Base-by-base conservation (phyloP, 1,140 invertebrate genomes). In the Phymastichus coffea region DNA sequence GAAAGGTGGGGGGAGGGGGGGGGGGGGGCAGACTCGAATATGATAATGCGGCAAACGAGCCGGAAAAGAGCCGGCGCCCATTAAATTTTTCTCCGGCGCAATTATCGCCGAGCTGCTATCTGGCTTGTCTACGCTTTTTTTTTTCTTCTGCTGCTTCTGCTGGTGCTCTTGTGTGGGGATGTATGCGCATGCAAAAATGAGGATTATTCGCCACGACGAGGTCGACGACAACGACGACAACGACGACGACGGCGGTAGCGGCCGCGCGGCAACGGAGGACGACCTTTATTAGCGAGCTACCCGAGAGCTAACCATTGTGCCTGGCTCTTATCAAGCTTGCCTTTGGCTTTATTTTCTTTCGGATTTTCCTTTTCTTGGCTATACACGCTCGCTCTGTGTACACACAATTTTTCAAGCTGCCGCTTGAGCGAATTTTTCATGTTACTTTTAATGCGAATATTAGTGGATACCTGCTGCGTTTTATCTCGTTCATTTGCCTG, bases 81-180 rank as follows among this genome's bases (percentile, higher is more conserved):
- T 72, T 70, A 72, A 64, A 71, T 70, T 73, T 70, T 70, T 67
- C 66, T 70, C 68, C 41, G 25, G 58, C 48, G 58, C 68, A 68
- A 71, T 73, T 71, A 73, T 71, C 66, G 62, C 57, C 57, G 22
- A n/a, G n/a, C 61, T 44, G 61, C 61, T 55, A 35, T 55, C 49
- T n/a, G n/a, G n/a, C n/a, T n/a, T n/a, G n/a, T n/a, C n/a, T n/a
- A 19, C 35, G 17, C n/a, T 37, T 22, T 40, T n/a, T 48, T 59
- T 59, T 26, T 52, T 30, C 10, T 35, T 6, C 33, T 4, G 1
- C 52, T 19, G 3, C 25, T 25, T 20, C 22, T 19, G 8, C 57
- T 57, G 48, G 25, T 26, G 10, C 44, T 25, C 15, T 19, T 10
- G 3, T 52, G 17, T 22, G 10, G 17, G n/a, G 28, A 17, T 30